Evolutionary conservation across 2,888 invertebrate species (phyloP).

Genomic region (Didymodactylos carnosus): DNA sequence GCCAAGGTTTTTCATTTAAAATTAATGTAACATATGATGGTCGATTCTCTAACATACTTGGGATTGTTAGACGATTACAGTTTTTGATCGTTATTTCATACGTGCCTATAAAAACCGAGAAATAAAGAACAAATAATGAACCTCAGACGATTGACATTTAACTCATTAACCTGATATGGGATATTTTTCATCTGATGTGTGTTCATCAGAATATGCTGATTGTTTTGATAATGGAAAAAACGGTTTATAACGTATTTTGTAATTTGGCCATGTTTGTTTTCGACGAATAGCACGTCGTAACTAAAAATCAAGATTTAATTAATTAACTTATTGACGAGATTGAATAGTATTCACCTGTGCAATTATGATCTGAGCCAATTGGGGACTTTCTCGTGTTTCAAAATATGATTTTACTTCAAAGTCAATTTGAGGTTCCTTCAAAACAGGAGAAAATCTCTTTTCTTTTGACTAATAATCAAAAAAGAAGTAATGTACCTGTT

Average conservation of each 20-base stretch:
- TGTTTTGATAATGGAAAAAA: slow-evolving; percentile 42
- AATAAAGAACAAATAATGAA: no score
- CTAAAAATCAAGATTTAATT: no score
- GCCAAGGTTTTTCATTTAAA: neutral
- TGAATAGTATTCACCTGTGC: no score
- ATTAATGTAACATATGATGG: neutral
- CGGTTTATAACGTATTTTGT: slow-evolving; percentile 60
- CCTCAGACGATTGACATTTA: no score
- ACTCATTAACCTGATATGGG: neutral
- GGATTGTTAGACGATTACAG: neutral
- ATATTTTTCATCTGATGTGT: neutral
- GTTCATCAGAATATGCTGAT: neutral
- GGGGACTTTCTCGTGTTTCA: slow-evolving; percentile 72
- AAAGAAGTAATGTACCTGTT: no score
- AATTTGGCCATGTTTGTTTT: slow-evolving; percentile 77
- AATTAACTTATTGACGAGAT: no score
- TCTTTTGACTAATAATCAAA: no score
- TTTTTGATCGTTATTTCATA: neutral
- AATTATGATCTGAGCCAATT: slow-evolving; percentile 68
- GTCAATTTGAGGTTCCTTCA: slow-evolving; percentile 63
- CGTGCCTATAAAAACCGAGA: no score
- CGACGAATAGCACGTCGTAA: slow-evolving; percentile 68
- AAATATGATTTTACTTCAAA: slow-evolving; percentile 72
- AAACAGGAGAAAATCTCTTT: no score
- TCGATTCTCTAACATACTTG: no score